Conservation (phyloP, 2,797 vertebrate genomes). For the Malurus splendens region DNA sequence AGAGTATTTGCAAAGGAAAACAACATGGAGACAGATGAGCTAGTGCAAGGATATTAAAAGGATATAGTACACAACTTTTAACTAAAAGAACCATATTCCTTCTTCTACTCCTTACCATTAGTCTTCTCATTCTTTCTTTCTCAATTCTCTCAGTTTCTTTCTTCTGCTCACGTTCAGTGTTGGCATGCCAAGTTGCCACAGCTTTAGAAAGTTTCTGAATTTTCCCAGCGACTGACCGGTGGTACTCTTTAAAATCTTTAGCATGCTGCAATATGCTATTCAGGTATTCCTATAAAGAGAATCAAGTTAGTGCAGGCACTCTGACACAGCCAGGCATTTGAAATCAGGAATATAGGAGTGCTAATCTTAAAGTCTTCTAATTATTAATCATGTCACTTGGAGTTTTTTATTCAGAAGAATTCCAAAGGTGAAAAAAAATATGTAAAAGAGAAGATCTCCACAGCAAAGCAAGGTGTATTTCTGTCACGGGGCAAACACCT, state of each 20-base stretch:
- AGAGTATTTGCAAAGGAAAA: background rate
- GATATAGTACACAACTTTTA: background rate
- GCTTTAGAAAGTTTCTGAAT: slow-evolving; percentile 93
- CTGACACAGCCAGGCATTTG: background rate
- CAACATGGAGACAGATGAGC: background rate
- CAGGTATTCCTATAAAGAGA: slow-evolving; percentile 86
- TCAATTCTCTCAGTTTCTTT: slow-evolving; percentile 96
- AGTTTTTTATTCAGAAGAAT: background rate
- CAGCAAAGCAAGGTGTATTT: background rate
- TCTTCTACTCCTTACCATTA: slow-evolving; percentile 81
- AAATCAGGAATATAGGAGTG: background rate
- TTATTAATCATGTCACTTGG: background rate
- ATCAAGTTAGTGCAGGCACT: background rate
- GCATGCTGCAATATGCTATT: slow-evolving; percentile 97
- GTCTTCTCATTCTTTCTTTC: slow-evolving; percentile 95
- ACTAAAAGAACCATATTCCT: background rate
- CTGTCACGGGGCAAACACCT: background rate
- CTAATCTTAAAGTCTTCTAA: background rate
- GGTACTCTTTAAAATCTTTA: slow-evolving; percentile 98
- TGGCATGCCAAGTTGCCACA: slow-evolving; percentile 94
- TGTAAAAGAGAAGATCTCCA: rapidly evolving
- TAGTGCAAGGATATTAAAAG: background rate
- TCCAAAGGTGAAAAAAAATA: background rate
- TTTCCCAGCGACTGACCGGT: slow-evolving; percentile 92
- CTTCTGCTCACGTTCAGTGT: slow-evolving; percentile 95